phyloP scores from a whole-genome alignment of 2,888 invertebrate genomes.

The Drosophila fulvimacula region DNA sequence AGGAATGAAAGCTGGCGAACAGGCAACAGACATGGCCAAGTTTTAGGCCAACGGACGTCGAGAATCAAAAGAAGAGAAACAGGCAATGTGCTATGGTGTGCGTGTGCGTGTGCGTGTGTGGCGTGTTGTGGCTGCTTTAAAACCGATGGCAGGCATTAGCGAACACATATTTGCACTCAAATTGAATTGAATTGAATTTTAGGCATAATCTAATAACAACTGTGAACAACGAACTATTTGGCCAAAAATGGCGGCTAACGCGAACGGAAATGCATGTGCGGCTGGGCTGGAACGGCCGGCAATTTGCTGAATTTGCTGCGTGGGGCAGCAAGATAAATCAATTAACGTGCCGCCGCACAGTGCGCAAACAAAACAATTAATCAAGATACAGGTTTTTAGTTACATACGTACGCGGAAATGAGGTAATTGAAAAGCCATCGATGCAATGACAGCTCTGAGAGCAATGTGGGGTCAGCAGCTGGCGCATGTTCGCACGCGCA shows the following conservation, averaged over 20 bases:
- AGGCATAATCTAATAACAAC: constrained; percentile 70
- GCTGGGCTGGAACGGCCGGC: constrained; percentile 5
- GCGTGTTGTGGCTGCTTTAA: constrained; percentile 43
- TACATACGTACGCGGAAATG: constrained; percentile 46
- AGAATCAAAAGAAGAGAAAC: constrained; percentile 53
- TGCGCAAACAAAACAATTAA: constrained; percentile 74
- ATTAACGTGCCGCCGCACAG: constrained; percentile 55
- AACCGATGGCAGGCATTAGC: constrained; percentile 43
- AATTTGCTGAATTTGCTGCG: constrained; percentile 49
- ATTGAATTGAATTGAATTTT: constrained; percentile 74
- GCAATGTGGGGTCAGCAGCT: constrained; percentile 22
- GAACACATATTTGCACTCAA: constrained; percentile 79
- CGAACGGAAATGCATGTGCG: constrained; percentile 45
- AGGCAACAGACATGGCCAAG: constrained; percentile 33
- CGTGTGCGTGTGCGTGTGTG: neutral
- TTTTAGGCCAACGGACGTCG: constrained; percentile 39
- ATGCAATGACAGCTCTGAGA: constrained; percentile 42
- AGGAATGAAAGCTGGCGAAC: constrained; percentile 8
- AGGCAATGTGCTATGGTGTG: constrained; percentile 7
- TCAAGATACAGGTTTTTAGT: constrained; percentile 72
- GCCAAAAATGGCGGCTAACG: constrained; percentile 25
- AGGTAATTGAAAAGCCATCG: constrained; percentile 75
- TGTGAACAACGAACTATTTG: constrained; percentile 32
- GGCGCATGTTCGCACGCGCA: constrained; percentile 64
- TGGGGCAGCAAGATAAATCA: constrained; percentile 68